Evolutionary conservation across 2,888 invertebrate genomes (phyloP).

Genomic region (Spatulosminthurus flaviceps): DNA sequence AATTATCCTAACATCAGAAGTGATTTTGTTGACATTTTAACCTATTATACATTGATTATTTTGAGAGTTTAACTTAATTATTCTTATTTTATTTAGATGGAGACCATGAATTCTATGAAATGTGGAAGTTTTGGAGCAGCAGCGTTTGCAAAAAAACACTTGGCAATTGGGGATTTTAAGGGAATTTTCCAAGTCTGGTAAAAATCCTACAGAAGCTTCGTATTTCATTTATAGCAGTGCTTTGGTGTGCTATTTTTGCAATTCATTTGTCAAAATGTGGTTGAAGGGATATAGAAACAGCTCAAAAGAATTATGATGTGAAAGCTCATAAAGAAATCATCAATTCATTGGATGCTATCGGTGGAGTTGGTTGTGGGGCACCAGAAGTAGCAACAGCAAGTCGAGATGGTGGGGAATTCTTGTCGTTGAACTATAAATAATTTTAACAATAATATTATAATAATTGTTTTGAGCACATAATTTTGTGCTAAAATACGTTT

Average conservation of each 20-base stretch:
- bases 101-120: conserved; percentile 85
- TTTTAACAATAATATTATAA: background rate
- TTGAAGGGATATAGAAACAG: conserved; percentile 80
- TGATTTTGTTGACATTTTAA: no score
- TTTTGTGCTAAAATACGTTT: background rate
- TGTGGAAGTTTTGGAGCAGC: conserved; percentile 94
- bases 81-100: conserved; percentile 68
- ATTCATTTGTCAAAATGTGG: background rate
- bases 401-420: conserved; percentile 87
- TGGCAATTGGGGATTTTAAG: conserved; percentile 91
- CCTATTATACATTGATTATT: no score
- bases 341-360: conserved; percentile 90
- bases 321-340: conserved; percentile 85
- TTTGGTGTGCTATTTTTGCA: no score
- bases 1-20: no score
- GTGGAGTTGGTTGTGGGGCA: conserved; percentile 87
- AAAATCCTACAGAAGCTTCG: background rate
- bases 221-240: no score
- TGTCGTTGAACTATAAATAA: background rate
- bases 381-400: conserved; percentile 96
- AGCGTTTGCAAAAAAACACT: conserved; percentile 78
- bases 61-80: no score
- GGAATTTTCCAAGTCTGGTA: conserved; percentile 86
- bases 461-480: background rate
- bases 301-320: conserved; percentile 79